Evolutionary conservation across 2,888 invertebrate genomes (phyloP).

Genomic region (Frankliniella intonsa): DNA sequence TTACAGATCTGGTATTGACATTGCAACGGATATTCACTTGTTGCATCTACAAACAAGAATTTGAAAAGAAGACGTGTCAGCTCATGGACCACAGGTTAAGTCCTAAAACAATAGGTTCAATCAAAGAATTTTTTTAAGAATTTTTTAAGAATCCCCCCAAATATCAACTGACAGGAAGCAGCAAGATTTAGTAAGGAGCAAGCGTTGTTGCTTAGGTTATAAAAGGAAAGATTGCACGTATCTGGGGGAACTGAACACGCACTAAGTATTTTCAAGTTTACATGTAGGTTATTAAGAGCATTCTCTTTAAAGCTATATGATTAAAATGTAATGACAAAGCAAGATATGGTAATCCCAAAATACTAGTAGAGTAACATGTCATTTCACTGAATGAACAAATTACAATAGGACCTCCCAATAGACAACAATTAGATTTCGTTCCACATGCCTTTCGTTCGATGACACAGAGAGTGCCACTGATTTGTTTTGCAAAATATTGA

Average conservation of each 20-base stretch:
- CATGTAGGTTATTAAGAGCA: too few relatives aligned
- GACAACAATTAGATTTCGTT: not conserved
- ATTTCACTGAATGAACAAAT: not conserved
- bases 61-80: not conserved
- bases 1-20: slow-evolving; percentile 37
- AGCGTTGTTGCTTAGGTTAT: not conserved
- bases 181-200: not conserved
- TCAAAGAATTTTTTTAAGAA: too few relatives aligned
- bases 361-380: not conserved
- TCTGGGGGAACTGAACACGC: not conserved
- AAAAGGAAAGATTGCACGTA: not conserved
- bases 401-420: not conserved
- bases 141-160: not conserved
- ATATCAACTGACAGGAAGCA: not conserved
- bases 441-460: not conserved
- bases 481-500: too few relatives aligned
- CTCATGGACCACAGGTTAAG: not conserved
- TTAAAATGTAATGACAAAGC: not conserved
- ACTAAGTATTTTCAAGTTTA: not conserved
- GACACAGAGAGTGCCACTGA: too few relatives aligned
- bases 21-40: not conserved
- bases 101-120: not conserved
- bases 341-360: not conserved
- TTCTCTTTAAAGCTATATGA: too few relatives aligned
- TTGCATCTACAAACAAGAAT: not conserved